Conservation (phyloP, 2,888 invertebrate genomes). For the Idaea aversata region DNA sequence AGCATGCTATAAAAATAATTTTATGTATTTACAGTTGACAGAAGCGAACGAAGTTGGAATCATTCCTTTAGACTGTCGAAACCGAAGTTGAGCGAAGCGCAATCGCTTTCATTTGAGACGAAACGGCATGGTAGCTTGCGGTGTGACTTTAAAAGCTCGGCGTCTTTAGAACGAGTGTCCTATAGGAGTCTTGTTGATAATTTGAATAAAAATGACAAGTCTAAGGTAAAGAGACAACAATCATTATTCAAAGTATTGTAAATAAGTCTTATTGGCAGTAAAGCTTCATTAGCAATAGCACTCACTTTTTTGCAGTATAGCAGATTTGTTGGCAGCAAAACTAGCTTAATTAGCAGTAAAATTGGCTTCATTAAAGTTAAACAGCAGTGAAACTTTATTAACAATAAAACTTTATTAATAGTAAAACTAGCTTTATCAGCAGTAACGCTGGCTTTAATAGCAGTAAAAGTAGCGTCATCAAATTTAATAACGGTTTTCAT, state of each 20-base stretch:
- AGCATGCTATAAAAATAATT: not conserved
- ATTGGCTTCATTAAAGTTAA: no score
- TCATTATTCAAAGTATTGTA: not conserved
- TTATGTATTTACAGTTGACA: constrained; percentile 24
- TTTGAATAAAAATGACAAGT: constrained; percentile 45
- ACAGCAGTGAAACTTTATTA: no score
- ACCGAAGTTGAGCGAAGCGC: constrained; percentile 42
- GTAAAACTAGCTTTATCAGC: no score
- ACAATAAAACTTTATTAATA: no score
- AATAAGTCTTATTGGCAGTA: not conserved
- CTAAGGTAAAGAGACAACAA: constrained; percentile 44
- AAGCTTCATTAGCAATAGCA: no score
- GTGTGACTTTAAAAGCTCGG: constrained; percentile 54
- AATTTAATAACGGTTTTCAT: no score
- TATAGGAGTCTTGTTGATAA: constrained; percentile 55
- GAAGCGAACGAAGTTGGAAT: constrained; percentile 41
- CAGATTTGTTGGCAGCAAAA: no score
- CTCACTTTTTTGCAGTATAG: no score
- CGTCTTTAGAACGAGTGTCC: constrained; percentile 61
- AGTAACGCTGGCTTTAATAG: no score
- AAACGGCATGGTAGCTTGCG: constrained; percentile 50
- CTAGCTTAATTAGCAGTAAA: no score
- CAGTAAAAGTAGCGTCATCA: no score
- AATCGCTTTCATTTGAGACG: constrained; percentile 54
- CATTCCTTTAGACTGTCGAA: constrained; percentile 53